Evolutionary conservation across 2,888 invertebrate species (phyloP).

Genomic region (Pocota personata): DNA sequence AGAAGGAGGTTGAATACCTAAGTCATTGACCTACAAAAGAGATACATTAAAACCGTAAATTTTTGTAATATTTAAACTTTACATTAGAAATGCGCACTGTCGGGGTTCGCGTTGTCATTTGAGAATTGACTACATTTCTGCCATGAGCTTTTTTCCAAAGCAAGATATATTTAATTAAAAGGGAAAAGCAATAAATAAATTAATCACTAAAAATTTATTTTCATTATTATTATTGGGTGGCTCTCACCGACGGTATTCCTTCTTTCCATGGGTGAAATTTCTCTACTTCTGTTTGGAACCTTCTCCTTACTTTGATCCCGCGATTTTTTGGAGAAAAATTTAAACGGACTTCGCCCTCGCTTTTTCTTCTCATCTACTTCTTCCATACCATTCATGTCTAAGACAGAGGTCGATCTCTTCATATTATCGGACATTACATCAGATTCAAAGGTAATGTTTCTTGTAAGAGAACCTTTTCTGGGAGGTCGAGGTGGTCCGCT

Average conservation of each 20-base stretch:
- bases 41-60: neutral
- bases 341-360: conserved; percentile 95
- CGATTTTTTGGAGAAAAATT: conserved; percentile 92
- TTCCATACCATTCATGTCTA: conserved; percentile 88
- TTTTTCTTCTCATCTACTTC: conserved; percentile 88
- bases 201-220: neutral
- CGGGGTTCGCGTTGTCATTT: conserved; percentile 83
- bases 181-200: neutral
- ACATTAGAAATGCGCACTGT: conserved; percentile 83
- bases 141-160: conserved; percentile 80
- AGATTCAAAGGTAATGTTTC: conserved; percentile 83
- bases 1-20: conserved; percentile 86
- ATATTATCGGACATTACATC: conserved; percentile 82
- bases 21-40: conserved; percentile 83
- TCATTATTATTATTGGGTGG: neutral
- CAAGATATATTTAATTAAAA: neutral
- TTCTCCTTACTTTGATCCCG: conserved; percentile 88
- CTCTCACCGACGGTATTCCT: conserved; percentile 79
- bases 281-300: conserved; percentile 78
- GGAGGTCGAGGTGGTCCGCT: conserved; percentile 88
- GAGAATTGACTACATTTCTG: conserved; percentile 83
- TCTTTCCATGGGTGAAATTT: conserved; percentile 80
- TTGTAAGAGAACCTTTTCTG: conserved; percentile 89
- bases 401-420: conserved; percentile 89
- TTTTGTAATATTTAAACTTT: conserved; percentile 54